phyloP scores from a whole-genome alignment of 1,140 invertebrate species.

The Drosophila nigromelanica region DNA sequence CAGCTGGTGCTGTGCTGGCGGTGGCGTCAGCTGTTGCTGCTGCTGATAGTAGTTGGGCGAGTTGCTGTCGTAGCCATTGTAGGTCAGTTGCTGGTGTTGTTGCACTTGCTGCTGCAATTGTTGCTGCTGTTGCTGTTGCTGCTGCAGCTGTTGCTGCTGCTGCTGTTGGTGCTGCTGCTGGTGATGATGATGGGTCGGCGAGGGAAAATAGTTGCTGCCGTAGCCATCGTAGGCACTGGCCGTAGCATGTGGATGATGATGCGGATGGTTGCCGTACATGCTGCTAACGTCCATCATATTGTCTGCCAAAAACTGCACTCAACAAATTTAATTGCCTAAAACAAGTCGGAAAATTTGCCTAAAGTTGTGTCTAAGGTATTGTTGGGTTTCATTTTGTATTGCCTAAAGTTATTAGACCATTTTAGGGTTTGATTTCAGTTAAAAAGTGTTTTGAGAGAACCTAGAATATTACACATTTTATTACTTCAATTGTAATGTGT shows the following conservation, averaged over 20 bases:
- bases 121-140: conserved; percentile 49
- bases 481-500: too few relatives aligned
- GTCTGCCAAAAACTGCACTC: conserved; percentile 62
- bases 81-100: conserved; percentile 50
- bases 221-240: conserved; percentile 83
- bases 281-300: conserved; percentile 89
- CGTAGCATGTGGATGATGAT: conserved; percentile 77
- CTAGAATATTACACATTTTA: too few relatives aligned
- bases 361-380: neutral
- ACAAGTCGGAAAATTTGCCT: conserved; percentile 23
- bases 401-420: neutral
- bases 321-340: conserved; percentile 25
- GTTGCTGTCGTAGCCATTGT: conserved; percentile 51
- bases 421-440: neutral
- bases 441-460: too few relatives aligned
- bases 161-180: conserved; percentile 56
- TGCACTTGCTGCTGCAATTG: conserved; percentile 42
- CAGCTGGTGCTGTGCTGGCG: conserved; percentile 50
- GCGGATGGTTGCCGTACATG: conserved; percentile 88
- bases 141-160: conserved; percentile 26
- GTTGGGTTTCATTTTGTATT: neutral
- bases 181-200: conserved; percentile 52
- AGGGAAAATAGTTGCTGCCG: conserved; percentile 74
- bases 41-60: conserved; percentile 52
- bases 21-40: conserved; percentile 44